Evolutionary conservation across 1,140 invertebrate species (phyloP), one percentile per base, ranked within the genome.

Genomic region (Limonius californicus): DNA sequence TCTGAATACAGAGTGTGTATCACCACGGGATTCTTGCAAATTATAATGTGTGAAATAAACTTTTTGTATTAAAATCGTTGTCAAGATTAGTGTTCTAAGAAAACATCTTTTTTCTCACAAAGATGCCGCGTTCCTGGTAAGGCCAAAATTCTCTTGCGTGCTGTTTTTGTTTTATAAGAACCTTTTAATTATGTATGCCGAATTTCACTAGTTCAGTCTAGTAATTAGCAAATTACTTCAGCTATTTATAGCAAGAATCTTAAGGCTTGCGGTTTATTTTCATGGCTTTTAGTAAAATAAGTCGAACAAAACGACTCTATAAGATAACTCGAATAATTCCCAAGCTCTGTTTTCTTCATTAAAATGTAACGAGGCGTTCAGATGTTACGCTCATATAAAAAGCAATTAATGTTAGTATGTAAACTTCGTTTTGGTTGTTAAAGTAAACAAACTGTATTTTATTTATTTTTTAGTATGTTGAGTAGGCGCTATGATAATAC

Each of bases 331-430:
- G 23, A 27, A 45, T 45, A 4, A 45, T 45, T 45, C 42, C 42
- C 42, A 45, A 4, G 42, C 42, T 45, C 42, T 45, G 42, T n/a
- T 45, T 45, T 45, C 2, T 18, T 45, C 42, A 45, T 45, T 45
- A 45, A 45, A 45, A 45, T 45, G 42, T 45, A 45, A 45, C 42
- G 42, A 45, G 42, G 4, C 42, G 12, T 45, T 45, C 42, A 45
- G 42, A 45, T 45, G 42, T 45, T 45, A 45, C 42, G 42, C 42
- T 45, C 14, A 4, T 45, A 45, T 45, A 45, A 45, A 45, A 45
- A 45, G n/a, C 16, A n/a, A 45, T 45, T 45, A 35, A 35, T n/a
- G 32, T 45, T 45, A n/a, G 14, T 45, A n/a, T 45, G 16, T 45
- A 4, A 45, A 4, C 14, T 45, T 6, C 6, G 42, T 45, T 45